A percentile compares a stretch with the other conserved stretches of the same genome.
Conservation (phyloP, 2,797 vertebrate genomes). For the Enteromius mattozi region DNA sequence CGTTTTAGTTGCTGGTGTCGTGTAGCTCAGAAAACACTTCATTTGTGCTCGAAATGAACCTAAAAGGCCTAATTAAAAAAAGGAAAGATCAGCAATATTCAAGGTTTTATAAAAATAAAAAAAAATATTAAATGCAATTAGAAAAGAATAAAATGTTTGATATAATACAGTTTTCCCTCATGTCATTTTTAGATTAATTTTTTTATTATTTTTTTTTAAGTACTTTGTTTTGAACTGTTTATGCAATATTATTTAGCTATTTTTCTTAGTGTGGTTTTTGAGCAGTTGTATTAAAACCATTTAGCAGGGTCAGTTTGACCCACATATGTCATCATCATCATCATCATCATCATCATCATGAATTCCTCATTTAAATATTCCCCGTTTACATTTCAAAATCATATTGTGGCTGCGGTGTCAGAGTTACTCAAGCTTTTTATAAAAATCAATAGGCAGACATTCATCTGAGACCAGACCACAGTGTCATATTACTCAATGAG, state of each 20-base stretch:
- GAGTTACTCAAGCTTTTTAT: not conserved
- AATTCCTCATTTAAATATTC: not conserved
- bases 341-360: no score
- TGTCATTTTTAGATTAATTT: no score
- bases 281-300: not conserved
- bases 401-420: not conserved
- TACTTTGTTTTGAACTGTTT: not conserved
- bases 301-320: not conserved
- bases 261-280: not conserved
- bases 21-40: not conserved
- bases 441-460: not conserved
- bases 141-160: not conserved
- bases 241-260: not conserved
- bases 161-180: not conserved
- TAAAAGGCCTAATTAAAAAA: no score
- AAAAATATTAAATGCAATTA: no score
- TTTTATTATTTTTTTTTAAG: no score
- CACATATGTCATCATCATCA: no score
- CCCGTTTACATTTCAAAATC: not conserved
- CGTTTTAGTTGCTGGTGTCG: no score
- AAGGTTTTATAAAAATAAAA: no score
- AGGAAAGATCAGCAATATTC: no score
- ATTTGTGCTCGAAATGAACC: not conserved
- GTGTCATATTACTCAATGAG: not conserved
- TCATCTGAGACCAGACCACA: not conserved